Percentiles rank a stretch among this genome's conserved stretches.
phyloP scores from a whole-genome alignment of 1,140 invertebrate genomes.

The Aphis gossypii region DNA sequence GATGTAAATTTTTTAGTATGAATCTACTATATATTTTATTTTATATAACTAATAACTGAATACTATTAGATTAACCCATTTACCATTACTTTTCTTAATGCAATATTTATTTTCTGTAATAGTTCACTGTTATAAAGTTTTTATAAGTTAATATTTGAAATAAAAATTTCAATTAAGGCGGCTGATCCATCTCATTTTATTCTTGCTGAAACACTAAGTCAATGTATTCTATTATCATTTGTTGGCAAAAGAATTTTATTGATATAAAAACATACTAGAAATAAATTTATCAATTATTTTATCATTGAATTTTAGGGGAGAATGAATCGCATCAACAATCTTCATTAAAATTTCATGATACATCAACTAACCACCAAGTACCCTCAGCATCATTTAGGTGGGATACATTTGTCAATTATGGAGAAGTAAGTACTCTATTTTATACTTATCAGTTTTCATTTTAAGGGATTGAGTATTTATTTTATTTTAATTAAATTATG shows the following conservation, averaged over 20 bases:
- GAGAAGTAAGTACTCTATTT: constrained; percentile 35
- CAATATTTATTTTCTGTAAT: neutral
- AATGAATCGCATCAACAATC: constrained; percentile 30
- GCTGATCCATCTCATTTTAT: neutral
- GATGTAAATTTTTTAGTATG: too few relatives aligned
- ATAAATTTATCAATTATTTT: neutral
- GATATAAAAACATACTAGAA: neutral
- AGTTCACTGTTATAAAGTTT: neutral
- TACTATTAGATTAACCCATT: too few relatives aligned
- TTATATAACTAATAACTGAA: too few relatives aligned
- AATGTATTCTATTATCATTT: neutral
- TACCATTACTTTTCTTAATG: too few relatives aligned
- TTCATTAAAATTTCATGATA: constrained; percentile 4
- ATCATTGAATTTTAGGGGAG: neutral
- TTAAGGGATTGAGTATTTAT: neutral
- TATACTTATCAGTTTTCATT: neutral
- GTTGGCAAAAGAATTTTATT: neutral
- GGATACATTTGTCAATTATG: constrained; percentile 54
- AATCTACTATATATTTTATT: too few relatives aligned
- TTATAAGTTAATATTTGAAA: neutral
- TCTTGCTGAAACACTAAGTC: neutral
- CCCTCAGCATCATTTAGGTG: constrained; percentile 47
- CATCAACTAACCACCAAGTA: neutral
- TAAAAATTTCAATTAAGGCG: neutral
- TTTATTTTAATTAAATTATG: neutral